A percentile compares a stretch with the other conserved stretches of the same genome.
Conservation (phyloP, 2,888 invertebrate genomes). For the Dinocampus coccinellae region DNA sequence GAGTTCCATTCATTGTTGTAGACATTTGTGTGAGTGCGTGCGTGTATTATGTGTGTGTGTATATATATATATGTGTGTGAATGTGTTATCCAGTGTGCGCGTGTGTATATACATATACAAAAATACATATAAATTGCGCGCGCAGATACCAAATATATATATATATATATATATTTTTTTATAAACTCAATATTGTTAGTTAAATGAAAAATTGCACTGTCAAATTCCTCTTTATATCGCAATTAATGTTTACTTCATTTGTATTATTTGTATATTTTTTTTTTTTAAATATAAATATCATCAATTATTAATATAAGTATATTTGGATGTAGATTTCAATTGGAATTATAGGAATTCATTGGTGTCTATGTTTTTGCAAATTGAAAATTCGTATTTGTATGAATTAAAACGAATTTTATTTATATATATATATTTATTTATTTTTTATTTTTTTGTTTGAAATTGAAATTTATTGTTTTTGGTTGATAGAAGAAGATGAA, state of each 20-base stretch:
- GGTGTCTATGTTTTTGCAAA: too few species aligned
- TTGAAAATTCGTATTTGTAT: too few species aligned
- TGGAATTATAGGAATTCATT: too few species aligned
- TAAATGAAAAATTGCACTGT: not conserved
- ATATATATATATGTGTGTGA: not conserved
- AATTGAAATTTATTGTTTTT: not conserved
- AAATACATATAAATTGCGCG: not conserved
- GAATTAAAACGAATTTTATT: too few species aligned
- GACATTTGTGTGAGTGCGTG: not conserved
- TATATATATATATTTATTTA: too few species aligned
- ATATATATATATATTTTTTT: not conserved
- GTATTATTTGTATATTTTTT: not conserved
- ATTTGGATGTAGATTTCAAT: too few species aligned
- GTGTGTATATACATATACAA: constrained; percentile 4
- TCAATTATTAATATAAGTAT: too few species aligned
- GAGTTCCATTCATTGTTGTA: constrained; percentile 44
- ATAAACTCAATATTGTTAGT: not conserved
- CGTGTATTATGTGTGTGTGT: not conserved
- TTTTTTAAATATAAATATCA: too few species aligned
- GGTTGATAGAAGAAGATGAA: too few species aligned
- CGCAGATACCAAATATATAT: not conserved
- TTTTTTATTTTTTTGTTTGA: too few species aligned
- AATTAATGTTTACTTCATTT: too few species aligned
- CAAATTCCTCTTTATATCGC: too few species aligned
- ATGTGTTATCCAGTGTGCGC: not conserved